Percentiles rank a stretch among this genome's conserved stretches.
These are phyloP conservation scores for Myotis lucifugus DNA, from an alignment of 2,113 vertebrate species.

Conservation along the genomic window DNA sequence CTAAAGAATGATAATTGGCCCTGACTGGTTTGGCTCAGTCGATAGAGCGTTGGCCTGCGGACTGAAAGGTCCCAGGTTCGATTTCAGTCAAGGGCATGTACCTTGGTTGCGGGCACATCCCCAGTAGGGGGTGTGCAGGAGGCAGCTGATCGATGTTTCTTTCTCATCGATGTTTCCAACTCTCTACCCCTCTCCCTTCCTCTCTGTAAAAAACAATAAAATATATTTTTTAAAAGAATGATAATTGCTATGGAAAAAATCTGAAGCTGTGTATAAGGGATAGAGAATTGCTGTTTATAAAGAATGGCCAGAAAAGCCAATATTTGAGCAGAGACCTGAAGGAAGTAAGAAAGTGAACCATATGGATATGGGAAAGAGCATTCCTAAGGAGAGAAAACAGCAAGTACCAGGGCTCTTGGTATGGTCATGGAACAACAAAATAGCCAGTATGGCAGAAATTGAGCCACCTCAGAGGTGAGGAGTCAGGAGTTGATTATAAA, in stretches of 20 bases:
- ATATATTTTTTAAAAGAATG: neutral
- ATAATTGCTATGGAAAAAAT: neutral
- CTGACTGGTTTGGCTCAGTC: too few relatives aligned
- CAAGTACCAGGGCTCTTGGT: neutral
- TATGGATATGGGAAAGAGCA: neutral
- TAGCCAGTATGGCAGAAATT: neutral
- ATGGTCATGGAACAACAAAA: neutral
- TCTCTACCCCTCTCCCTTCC: too few relatives aligned
- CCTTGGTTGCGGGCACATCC: too few relatives aligned
- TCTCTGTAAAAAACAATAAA: too few relatives aligned
- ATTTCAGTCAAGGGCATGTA: too few relatives aligned
- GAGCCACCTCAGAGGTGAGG: neutral
- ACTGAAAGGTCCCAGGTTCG: too few relatives aligned
- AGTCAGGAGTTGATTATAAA: neutral
- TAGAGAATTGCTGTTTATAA: neutral
- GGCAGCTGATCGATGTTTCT: too few relatives aligned
- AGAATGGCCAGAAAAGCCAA: neutral
- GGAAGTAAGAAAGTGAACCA: neutral
- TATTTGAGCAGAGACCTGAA: slow-evolving; percentile 16
- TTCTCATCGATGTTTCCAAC: too few relatives aligned
- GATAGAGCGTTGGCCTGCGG: too few relatives aligned
- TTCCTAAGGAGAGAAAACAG: neutral
- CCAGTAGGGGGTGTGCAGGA: too few relatives aligned
- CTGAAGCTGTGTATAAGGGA: neutral
- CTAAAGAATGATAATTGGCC: neutral